phyloP scores from a whole-genome alignment of 2,888 invertebrate species.

The Lasiommata megera region DNA sequence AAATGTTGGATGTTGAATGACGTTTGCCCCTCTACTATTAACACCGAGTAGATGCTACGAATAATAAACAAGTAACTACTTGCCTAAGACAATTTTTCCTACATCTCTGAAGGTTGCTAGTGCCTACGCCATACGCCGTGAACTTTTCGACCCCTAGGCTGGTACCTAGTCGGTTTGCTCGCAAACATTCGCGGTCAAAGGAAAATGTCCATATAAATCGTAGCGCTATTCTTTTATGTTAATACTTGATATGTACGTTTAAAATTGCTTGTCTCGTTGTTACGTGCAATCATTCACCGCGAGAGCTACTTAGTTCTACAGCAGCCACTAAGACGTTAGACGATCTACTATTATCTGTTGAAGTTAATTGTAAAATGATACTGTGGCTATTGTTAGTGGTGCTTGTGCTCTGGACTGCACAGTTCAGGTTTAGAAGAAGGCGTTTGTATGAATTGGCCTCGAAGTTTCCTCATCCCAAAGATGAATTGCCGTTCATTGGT shows the following conservation, averaged over 20 bases:
- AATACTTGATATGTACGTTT: conserved; percentile 17
- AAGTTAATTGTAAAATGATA: conserved; percentile 42
- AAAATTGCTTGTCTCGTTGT: conserved; percentile 19
- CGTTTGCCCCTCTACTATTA: neutral
- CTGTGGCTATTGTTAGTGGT: conserved; percentile 44
- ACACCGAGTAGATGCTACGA: neutral
- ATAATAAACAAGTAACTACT: neutral
- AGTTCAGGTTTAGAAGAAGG: conserved; percentile 51
- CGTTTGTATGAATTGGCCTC: conserved; percentile 55
- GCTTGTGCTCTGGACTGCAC: conserved; percentile 41
- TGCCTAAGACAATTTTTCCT: conserved; percentile 35
- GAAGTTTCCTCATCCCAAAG: conserved; percentile 37
- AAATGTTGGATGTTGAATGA: neutral
- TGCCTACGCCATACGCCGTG: conserved; percentile 37
- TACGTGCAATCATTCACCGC: conserved; percentile 5
- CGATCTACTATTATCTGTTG: neutral
- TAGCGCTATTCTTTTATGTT: conserved; percentile 27
- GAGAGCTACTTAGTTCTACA: neutral
- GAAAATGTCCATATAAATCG: conserved; percentile 39
- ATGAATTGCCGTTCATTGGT: conserved; percentile 53
- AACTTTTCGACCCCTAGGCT: conserved; percentile 45
- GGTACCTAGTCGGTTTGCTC: conserved; percentile 41
- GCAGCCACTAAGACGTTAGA: neutral
- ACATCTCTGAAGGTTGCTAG: conserved; percentile 40
- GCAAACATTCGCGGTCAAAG: conserved; percentile 33